Evolutionary conservation across 2,888 invertebrate genomes (phyloP), one percentile per base, ranked within the genome.

Genomic region (Synergus umbraculus): DNA sequence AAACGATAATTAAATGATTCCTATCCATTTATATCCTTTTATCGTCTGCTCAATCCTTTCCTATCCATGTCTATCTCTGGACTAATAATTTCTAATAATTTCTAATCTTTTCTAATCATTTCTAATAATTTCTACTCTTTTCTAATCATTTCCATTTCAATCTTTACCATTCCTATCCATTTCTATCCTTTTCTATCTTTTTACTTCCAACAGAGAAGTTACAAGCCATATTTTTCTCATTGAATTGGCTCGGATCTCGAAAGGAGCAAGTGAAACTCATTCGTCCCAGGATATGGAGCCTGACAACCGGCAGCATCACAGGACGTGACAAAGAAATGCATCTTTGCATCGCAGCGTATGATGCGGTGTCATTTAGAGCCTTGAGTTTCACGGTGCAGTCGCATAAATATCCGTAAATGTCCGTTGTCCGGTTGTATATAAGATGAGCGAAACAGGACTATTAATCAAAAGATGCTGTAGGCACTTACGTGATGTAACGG

Each of bases 391-490:
- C 81, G 79, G 81, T 79, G 82, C 84, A 84, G 83, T 87, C 88
- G 86, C 87, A 90, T 90, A 89, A 91, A 90, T 89, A 90, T 88
- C 86, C 84, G 86, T 86, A 86, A 89, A 89, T 89, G 87, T 89
- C 86, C 87, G 88, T 86, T 85, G 87, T 86, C 83, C 85, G 83
- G 79, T 86, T 81, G 80, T 81, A 86, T 81, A 81, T 81, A 86
- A 29, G 29, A 29, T 82, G 83, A 84, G 76, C 80, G 79, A 78
- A 80, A 85, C 83, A 79, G 81, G 85, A 85, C 88, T 90, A 91
- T 91, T 90, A 91, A 91, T 91, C 91, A 91, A 90, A 89, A 83
- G 88, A 88, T 85, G 86, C 87, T 86, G 84, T 85, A 84, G 85
- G 86, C 84, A 84, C 81, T 86, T 85, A 85, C 84, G 82, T 84